These are phyloP conservation scores for Hippopotamyrus pictus DNA, from an alignment of 2,797 vertebrate genomes.

Conservation along the genomic window DNA sequence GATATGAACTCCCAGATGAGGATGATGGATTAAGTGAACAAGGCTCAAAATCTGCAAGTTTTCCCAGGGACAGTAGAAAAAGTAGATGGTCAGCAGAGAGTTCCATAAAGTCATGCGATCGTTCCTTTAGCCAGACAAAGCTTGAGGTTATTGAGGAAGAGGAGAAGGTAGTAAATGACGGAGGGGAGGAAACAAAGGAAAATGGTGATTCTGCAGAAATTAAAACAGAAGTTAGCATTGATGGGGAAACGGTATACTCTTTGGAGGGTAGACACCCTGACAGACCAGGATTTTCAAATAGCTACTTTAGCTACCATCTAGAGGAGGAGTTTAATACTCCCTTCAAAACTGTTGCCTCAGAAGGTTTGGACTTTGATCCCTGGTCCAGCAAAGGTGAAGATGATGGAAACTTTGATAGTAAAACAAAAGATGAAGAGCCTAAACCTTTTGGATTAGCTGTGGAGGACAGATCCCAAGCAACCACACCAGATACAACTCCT, in stretches of 20 bases:
- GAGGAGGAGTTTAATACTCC: constrained; percentile 96
- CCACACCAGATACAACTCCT: constrained; percentile 94
- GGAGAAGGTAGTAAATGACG: constrained; percentile 82
- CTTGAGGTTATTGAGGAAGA: constrained; percentile 98
- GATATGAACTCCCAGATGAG: constrained; percentile 97
- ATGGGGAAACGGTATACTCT: constrained; percentile 67
- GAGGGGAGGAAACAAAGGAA: constrained; percentile 67
- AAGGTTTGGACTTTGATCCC: constrained; percentile 97
- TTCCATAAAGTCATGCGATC: constrained; percentile 80
- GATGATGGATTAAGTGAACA: constrained; percentile 90
- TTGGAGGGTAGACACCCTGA: constrained; percentile 80
- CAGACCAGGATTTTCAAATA: constrained; percentile 86
- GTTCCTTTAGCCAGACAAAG: constrained; percentile 89
- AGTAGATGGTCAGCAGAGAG: constrained; percentile 87
- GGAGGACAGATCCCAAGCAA: constrained; percentile 93
- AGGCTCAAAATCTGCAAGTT: constrained; percentile 73
- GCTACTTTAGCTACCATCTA: constrained; percentile 98
- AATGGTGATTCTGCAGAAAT: constrained; percentile 64
- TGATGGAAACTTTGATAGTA: constrained; percentile 84
- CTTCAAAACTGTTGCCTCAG: constrained; percentile 97
- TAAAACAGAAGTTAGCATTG: constrained; percentile 58
- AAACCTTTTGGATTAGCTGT: constrained; percentile 94
- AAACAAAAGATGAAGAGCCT: constrained; percentile 81
- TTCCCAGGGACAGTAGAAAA: constrained; percentile 76
- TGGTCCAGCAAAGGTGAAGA: constrained; percentile 92